Base-by-base conservation (phyloP, 2,888 invertebrate species). In the Agrypnus murinus region DNA sequence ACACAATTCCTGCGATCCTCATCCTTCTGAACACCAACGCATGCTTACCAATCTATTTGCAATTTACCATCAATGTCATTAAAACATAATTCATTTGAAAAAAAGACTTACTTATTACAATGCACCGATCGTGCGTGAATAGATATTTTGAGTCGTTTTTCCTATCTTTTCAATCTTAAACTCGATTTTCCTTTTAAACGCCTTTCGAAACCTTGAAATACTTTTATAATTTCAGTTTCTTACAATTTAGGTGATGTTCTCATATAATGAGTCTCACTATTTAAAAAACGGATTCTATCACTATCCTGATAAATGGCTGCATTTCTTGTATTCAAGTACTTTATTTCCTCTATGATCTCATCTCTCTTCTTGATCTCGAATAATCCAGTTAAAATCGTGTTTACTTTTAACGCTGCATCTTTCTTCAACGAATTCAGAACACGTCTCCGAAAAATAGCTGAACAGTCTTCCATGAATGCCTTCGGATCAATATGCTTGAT, bases 191-290 rank as follows among this genome's bases (percentile, higher is more conserved):
- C 19, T 17, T 14, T 32, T 32, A 32, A 53, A 32, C 15, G 7
- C 50, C 50, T 53, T 53, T 53, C 50, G 17, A 53, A 53, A 53
- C 50, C 50, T 53, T 53, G 50, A 53, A 53, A 53, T 53, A 53
- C 32, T 32, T 53, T 48, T 48, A 19, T n/a, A n/a, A 48, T 53
- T 53, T 31, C 32, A 14, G 10, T 46, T 46, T 53, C 32, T 14
- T 32, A 53, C 32, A 9, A 53, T 32, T 53, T 53, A 46, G 46
- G 46, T 46, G 50, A 53, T 53, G 50, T 14, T 31, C 31, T 32
- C 32, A 53, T 53, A 12, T 17, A 46, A 46, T 19, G 10, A 46
- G 46, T 46, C 10, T 46, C 46, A 46, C 46, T 19, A 15, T 53
- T 53, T 53, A 53, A 25, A 25, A 25, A 25, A 25, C 25, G 25